Evolutionary conservation across 2,797 vertebrate species (phyloP).

Genomic region (Echeneis naucrates): DNA sequence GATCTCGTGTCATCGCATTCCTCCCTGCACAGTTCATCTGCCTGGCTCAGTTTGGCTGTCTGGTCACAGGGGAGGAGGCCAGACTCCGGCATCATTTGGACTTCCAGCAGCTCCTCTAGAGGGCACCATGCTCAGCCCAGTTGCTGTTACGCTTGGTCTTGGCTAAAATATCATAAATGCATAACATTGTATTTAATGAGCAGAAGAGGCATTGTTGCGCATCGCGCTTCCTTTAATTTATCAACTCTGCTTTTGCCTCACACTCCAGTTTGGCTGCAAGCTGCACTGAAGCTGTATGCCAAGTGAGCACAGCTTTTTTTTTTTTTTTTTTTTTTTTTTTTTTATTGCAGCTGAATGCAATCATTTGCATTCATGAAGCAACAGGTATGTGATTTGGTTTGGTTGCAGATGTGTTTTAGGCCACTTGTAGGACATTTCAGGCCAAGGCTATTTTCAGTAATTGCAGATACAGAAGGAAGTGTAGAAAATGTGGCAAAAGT

Average conservation of each 20-base stretch:
- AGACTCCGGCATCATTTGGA: conserved; percentile 27
- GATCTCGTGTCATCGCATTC: not conserved
- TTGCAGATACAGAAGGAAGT: not conserved
- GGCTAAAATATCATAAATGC: conserved; percentile 73
- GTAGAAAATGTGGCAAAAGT: conserved; percentile 9
- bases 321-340: not conserved
- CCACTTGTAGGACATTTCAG: no score
- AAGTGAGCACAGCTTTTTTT: conserved; percentile 66
- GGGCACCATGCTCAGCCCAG: conserved; percentile 27
- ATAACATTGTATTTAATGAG: conserved; percentile 76
- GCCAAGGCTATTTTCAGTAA: not conserved
- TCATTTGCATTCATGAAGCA: conserved; percentile 53
- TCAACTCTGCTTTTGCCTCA: conserved; percentile 55
- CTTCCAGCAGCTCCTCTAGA: conserved; percentile 47
- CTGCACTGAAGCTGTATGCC: conserved; percentile 64
- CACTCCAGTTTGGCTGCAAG: conserved; percentile 50
- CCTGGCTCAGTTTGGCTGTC: not conserved
- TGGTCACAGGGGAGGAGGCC: conserved; percentile 17
- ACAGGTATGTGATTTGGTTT: conserved; percentile 27
- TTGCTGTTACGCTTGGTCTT: conserved; percentile 36
- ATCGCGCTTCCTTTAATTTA: conserved; percentile 78
- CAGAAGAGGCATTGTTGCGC: conserved; percentile 65
- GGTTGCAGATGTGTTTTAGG: conserved; percentile 1
- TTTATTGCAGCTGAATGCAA: conserved; percentile 21
- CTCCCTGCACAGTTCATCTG: not conserved